A percentile compares a stretch with the other conserved stretches of the same genome.
Evolutionary conservation across 2,797 vertebrate species (phyloP).

Genomic region (Apogon hyalosoma): DNA sequence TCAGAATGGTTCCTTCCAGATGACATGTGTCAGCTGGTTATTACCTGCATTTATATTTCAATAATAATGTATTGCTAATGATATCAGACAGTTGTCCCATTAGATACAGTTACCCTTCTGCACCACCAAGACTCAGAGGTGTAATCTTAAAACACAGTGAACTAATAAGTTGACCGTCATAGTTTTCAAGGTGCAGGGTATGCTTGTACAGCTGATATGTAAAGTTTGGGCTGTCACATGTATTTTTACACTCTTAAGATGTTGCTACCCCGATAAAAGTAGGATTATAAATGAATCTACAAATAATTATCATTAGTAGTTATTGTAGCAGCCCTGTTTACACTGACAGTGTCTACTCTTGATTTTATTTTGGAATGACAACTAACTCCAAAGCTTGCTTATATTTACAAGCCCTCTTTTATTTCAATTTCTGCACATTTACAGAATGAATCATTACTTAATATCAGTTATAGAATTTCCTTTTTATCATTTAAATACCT

Average conservation of each 20-base stretch:
- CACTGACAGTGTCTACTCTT: slow-evolving; percentile 7
- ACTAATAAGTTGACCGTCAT: background rate
- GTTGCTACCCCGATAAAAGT: slow-evolving; percentile 4
- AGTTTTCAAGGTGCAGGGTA: background rate
- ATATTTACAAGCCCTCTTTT: background rate
- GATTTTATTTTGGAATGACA: slow-evolving; percentile 32
- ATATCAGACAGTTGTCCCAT: background rate
- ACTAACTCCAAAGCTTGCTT: background rate
- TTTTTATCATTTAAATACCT: slow-evolving; percentile 15
- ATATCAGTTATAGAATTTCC: slow-evolving; percentile 39
- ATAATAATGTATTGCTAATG: background rate
- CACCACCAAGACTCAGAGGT: background rate
- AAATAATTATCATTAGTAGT: slow-evolving; percentile 1
- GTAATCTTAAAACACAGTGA: background rate
- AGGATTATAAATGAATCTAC: slow-evolving; percentile 9
- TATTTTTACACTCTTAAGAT: background rate
- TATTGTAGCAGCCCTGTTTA: slow-evolving; percentile 16
- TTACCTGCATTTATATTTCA: too few species aligned
- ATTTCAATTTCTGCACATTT: background rate
- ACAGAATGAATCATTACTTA: slow-evolving; percentile 10
- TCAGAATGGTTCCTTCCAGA: too few species aligned
- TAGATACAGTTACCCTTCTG: background rate
- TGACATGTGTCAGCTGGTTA: too few species aligned
- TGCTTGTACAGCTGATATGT: background rate
- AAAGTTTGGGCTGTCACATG: background rate